Base-by-base conservation (phyloP, 2,797 vertebrate species). In the Telmatherina bonti region DNA sequence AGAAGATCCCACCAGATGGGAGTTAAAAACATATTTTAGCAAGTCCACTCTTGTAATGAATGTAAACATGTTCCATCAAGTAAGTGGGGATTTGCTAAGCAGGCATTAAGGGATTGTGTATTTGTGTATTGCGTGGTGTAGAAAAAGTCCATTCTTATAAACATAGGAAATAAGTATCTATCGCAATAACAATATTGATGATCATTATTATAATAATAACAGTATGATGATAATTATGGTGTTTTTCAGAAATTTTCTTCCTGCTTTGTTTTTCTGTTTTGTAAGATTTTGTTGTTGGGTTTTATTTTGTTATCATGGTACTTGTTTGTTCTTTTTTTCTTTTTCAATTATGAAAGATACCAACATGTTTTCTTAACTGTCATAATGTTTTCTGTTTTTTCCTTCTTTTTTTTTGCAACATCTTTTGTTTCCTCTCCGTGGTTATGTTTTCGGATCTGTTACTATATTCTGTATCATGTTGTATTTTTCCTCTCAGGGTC, bases 1-100 rank as follows among this genome's bases (percentile, higher is more conserved):
- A 22, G 45, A 22, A 10, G 1, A 47, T 47, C 9, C 45, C 45
- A 47, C n/a, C n/a, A 22, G 45, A 47, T 47, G 8, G 45, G 45
- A 47, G 20, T 47, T 47, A 47, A 47, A 45, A 47, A 47, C n/a
- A 47, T 47, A 47, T 47, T 47, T 47, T 47, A 47, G 45, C 45
- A 47, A 47, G 45, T 47, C 45, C 45, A 47, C 22, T 47, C n/a
- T 47, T 47, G 45, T 47, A 47, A 22, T 47, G 45, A 47, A 22
- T 47, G 45, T 47, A 47, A 47, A 47, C 45, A 47, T 47, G 22
- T 47, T 47, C 45, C n/a, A 47, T 47, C 45, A 47, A 47, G 45
- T 47, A 47, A 47, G 45, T 10, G 45, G 45, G 45, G 45, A 47
- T 47, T 47, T 47, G 45, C 45, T 47, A n/a, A 47, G 45, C n/a